These are phyloP conservation scores for Gephyroberyx darwinii DNA, from an alignment of 2,797 vertebrate genomes.

Conservation along the genomic window DNA sequence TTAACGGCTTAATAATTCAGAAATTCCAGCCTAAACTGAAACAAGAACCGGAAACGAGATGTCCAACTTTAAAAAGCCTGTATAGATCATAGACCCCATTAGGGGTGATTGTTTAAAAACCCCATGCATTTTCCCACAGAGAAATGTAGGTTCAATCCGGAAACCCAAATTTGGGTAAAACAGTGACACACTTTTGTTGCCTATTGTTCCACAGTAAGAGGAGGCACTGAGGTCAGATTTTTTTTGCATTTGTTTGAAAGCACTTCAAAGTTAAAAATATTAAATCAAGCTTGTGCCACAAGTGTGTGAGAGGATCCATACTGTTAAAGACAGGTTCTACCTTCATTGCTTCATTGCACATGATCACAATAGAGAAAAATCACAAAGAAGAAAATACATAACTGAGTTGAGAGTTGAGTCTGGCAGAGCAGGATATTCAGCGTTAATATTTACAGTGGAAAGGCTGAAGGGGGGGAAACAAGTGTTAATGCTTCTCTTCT, in stretches of 20 bases:
- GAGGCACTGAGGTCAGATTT: constrained; percentile 87
- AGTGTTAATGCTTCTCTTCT: constrained; percentile 27
- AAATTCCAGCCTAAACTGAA: constrained; percentile 25
- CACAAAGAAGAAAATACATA: constrained; percentile 20
- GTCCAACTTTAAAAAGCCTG: constrained; percentile 22
- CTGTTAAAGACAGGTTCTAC: constrained; percentile 82
- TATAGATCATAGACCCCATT: constrained; percentile 35
- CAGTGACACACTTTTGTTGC: constrained; percentile 20
- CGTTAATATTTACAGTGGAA: constrained; percentile 67
- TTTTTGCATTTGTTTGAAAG: constrained; percentile 75
- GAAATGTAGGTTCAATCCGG: constrained; percentile 51
- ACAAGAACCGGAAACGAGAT: constrained; percentile 3
- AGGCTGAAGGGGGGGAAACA: constrained; percentile 6
- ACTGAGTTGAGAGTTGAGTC: constrained; percentile 35
- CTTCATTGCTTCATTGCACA: constrained; percentile 87
- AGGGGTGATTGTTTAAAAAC: constrained; percentile 39
- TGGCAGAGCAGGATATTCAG: constrained; percentile 46
- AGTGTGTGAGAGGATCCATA: constrained; percentile 60
- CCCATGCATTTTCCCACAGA: constrained; percentile 27
- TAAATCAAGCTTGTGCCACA: constrained; percentile 74
- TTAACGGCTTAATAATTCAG: constrained; percentile 21
- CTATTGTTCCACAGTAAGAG: constrained; percentile 75
- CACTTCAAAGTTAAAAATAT: constrained; percentile 51
- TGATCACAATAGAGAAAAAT: constrained; percentile 48
- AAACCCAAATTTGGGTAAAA: constrained; percentile 46